Evolutionary conservation across 2,797 vertebrate genomes (phyloP).

Genomic region (Petrocephalus sullivani): DNA sequence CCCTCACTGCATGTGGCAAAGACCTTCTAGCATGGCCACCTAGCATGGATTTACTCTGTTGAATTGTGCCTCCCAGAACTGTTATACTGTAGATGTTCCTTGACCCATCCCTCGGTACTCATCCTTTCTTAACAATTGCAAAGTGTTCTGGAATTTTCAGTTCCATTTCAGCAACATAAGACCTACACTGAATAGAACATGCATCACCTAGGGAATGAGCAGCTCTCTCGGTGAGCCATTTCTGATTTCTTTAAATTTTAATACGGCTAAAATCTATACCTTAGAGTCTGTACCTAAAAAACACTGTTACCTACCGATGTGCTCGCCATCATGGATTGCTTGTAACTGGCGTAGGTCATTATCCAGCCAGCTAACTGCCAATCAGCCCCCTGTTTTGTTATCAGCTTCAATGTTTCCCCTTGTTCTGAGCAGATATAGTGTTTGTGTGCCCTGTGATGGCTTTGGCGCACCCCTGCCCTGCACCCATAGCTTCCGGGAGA

Average conservation of each 20-base stretch:
- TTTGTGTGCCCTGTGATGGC: not conserved
- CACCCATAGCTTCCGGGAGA: not conserved
- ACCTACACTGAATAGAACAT: not conserved
- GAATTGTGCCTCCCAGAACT: not conserved
- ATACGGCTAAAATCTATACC: not conserved
- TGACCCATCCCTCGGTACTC: slow-evolving; percentile 28
- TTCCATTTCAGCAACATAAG: slow-evolving; percentile 14
- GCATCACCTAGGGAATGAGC: not conserved
- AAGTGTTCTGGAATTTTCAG: slow-evolving; percentile 13
- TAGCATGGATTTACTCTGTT: not conserved
- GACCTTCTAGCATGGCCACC: not conserved
- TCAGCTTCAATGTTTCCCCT: not conserved
- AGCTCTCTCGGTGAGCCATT: not conserved
- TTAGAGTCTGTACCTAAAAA: not conserved
- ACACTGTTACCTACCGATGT: not conserved
- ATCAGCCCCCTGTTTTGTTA: not conserved
- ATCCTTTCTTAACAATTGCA: slow-evolving; percentile 52
- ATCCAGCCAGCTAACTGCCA: not conserved
- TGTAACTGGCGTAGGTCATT: not conserved
- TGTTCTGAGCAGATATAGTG: not conserved
- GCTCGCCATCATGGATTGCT: not conserved
- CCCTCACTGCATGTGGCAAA: not conserved
- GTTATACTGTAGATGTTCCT: not conserved
- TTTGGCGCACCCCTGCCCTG: not conserved
- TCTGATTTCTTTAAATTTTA: not conserved